Base-by-base conservation (phyloP, 2,888 invertebrate genomes). In the Plagiodera versicolora region DNA sequence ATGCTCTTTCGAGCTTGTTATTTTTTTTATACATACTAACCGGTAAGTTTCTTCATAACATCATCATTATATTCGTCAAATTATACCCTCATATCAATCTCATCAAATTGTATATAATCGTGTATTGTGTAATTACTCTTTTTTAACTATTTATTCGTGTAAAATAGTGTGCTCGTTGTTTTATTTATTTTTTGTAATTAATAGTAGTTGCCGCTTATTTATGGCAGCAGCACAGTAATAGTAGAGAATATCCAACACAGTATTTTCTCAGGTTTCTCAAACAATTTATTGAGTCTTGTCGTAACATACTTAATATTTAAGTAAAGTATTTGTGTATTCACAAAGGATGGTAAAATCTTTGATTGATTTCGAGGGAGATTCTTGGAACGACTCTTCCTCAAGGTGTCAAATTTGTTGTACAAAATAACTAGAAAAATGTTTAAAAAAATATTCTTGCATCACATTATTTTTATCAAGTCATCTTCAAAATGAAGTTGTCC, bases 271-370 rank as follows among this genome's bases (percentile, higher is more conserved):
- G 70, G 72, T 70, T 65, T 65, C 64, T 68, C 65, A 67, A n/a
- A 69, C 71, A 68, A 61, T 72, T 70, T 69, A 56, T 77, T 77
- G 76, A 76, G 78, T 39, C 14, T n/a, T 39, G 77, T 76, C 75
- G 71, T 70, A 66, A 71, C 68, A 70, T 77, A 75, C 78, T 79
- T 79, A 79, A 79, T 77, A 78, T 79, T 79, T 78, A 79, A 78
- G 78, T 77, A 73, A 69, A 68, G 76, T 77, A 75, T 74, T 76
- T 76, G 75, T 75, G 73, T 74, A 76, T 73, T 76, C 72, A 76
- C 76, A 75, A 77, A 75, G 67, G 63, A 56, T 68, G 56, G 69
- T 70, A 69, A 66, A 67, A 68, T 68, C 68, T 66, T 67, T 65
- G 51, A 62, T 68, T 67, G 67, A 70, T 68, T 68, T 55, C 58